Percentiles rank a stretch among this genome's conserved stretches.
phyloP scores from a whole-genome alignment of 1,140 invertebrate genomes.

The Drosophila pectinifera region DNA sequence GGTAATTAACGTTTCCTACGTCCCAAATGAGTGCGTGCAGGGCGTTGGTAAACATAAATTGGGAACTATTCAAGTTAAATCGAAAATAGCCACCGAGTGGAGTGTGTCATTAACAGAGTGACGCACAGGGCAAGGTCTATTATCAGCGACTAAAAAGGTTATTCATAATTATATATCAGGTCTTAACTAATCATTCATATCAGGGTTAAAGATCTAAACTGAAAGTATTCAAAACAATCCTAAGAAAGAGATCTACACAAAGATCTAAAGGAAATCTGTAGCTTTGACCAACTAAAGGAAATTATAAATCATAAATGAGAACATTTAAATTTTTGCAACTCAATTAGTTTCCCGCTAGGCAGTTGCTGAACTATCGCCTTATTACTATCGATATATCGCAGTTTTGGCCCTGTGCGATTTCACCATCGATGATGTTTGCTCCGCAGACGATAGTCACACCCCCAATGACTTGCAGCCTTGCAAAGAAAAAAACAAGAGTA shows the following conservation, averaged over 20 bases:
- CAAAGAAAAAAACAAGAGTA: neutral
- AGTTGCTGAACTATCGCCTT: neutral
- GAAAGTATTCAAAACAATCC: neutral
- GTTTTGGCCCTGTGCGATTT: neutral
- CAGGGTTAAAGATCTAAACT: neutral
- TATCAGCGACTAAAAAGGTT: constrained; percentile 14
- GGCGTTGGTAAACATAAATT: constrained; percentile 29
- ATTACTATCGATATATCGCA: neutral
- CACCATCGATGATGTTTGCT: neutral
- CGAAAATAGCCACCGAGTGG: neutral
- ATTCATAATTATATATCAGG: constrained; percentile 2
- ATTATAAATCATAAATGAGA: too few species aligned
- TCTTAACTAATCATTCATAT: neutral
- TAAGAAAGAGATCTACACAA: fast-evolving
- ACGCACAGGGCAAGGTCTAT: constrained; percentile 21
- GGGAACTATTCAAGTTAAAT: constrained; percentile 12
- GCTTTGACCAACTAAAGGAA: too few species aligned
- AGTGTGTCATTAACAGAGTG: constrained; percentile 20
- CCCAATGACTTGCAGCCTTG: constrained; percentile 10
- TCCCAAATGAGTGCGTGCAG: constrained; percentile 2
- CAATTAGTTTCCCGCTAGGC: neutral
- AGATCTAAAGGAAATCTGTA: neutral
- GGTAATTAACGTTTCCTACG: neutral
- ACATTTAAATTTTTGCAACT: neutral
- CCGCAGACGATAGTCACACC: constrained; percentile 1